Conservation (phyloP, 2,888 invertebrate species). For the Sinhomidia bicolor region DNA sequence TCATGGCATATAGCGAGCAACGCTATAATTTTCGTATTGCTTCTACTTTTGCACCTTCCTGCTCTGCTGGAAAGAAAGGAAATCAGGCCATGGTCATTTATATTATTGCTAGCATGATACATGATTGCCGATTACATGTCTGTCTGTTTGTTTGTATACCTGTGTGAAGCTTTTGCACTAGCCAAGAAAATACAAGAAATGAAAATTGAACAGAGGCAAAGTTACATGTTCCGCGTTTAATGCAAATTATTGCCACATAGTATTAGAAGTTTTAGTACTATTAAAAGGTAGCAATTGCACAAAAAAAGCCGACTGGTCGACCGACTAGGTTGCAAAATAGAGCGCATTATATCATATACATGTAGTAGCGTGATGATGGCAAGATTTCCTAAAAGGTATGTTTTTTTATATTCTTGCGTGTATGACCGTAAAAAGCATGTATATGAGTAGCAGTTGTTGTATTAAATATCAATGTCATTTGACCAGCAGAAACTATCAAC, state of each 20-base stretch:
- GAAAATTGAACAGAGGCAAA: not conserved
- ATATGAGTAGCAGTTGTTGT: not conserved
- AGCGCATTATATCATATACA: too few species aligned
- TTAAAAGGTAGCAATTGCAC: not conserved
- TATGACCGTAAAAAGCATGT: not conserved
- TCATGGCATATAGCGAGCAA: not conserved
- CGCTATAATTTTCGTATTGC: not conserved
- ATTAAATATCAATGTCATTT: not conserved
- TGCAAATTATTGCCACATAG: too few species aligned
- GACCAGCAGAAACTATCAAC: not conserved
- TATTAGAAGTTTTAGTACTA: not conserved
- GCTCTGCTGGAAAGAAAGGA: not conserved
- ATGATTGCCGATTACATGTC: not conserved
- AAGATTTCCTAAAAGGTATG: not conserved
- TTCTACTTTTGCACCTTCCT: constrained; percentile 1
- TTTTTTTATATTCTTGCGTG: not conserved
- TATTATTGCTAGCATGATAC: not conserved
- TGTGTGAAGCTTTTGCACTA: too few species aligned
- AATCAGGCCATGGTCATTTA: not conserved
- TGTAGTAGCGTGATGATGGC: not conserved
- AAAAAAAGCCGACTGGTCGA: not conserved
- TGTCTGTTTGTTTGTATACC: too few species aligned
- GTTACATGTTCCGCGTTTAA: not conserved
- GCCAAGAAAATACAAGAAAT: not conserved
- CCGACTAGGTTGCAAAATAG: not conserved